A percentile compares a stretch with the other conserved stretches of the same genome.
Conservation (phyloP, 1,140 invertebrate species). For the Mercenaria mercenaria region DNA sequence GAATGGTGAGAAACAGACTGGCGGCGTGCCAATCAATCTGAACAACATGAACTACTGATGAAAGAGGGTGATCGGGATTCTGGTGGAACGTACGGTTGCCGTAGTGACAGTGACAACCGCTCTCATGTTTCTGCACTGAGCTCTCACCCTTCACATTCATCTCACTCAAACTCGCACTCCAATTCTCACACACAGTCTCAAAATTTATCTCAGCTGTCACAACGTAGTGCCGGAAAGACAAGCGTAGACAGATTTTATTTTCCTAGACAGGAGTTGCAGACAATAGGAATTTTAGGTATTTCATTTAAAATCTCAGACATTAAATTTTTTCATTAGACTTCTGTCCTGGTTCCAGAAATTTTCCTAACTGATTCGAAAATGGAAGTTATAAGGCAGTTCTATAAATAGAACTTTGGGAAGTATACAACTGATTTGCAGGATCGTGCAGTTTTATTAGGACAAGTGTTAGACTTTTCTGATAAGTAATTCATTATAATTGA, state of each 20-base stretch:
- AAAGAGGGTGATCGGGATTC: constrained; percentile 81
- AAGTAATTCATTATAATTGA: no score
- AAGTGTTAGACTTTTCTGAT: no score
- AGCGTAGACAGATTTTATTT: constrained; percentile 92
- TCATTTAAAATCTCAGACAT: no score
- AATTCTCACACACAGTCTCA: constrained; percentile 72
- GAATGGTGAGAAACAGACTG: constrained; percentile 87
- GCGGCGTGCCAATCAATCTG: constrained; percentile 87
- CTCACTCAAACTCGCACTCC: constrained; percentile 62
- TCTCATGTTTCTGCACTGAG: constrained; percentile 89
- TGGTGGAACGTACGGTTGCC: constrained; percentile 85
- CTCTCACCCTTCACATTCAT: constrained; percentile 83
- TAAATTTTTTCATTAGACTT: no score
- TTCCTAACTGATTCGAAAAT: no score
- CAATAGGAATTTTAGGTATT: constrained; percentile 91
- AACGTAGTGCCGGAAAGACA: constrained; percentile 86
- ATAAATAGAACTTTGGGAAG: no score
- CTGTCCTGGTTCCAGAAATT: no score
- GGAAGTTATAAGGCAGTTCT: no score
- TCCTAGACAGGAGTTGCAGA: constrained; percentile 91
- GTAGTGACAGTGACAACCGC: constrained; percentile 92
- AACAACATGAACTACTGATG: constrained; percentile 83
- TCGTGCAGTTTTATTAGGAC: no score
- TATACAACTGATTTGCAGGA: no score
- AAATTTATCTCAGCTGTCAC: constrained; percentile 87